Conservation (phyloP, 1,140 invertebrate genomes). For the Ceratina australensis region DNA sequence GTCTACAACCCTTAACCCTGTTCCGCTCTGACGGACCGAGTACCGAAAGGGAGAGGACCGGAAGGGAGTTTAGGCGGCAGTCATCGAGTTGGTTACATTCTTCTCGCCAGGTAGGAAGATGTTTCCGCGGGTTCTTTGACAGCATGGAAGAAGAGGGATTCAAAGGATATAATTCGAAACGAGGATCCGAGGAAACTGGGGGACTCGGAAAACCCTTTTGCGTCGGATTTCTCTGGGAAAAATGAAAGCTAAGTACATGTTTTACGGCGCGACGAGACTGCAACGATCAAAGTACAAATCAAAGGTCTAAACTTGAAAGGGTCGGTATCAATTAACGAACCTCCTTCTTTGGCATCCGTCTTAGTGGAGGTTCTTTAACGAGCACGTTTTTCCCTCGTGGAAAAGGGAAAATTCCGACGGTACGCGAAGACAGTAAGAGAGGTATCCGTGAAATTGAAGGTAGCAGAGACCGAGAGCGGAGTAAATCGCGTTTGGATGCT, state of each 20-base stretch:
- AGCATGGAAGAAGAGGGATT: neutral
- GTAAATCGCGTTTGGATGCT: constrained; percentile 44
- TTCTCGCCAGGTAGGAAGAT: neutral
- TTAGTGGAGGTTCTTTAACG: constrained; percentile 1
- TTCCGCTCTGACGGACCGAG: constrained; percentile 26
- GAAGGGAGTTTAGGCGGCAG: neutral
- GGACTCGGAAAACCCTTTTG: neutral
- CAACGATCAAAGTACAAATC: constrained; percentile 7
- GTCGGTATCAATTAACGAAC: constrained; percentile 29
- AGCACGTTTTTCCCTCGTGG: neutral
- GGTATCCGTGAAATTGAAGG: constrained; percentile 46
- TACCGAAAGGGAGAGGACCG: neutral
- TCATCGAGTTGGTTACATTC: constrained; percentile 9
- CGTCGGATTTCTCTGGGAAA: neutral
- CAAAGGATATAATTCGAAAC: neutral
- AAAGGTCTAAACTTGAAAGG: neutral
- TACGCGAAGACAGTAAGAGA: neutral
- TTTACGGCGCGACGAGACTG: neutral
- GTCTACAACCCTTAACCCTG: constrained; percentile 58
- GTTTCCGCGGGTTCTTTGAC: neutral
- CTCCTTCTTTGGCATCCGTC: neutral
- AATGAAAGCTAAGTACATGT: neutral
- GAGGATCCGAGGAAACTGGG: neutral
- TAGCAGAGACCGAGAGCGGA: neutral
- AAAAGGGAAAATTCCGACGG: neutral